Percentiles rank a stretch among this genome's conserved stretches.
phyloP scores from a whole-genome alignment of 2,888 invertebrate species.

The Leptopilina syphax region DNA sequence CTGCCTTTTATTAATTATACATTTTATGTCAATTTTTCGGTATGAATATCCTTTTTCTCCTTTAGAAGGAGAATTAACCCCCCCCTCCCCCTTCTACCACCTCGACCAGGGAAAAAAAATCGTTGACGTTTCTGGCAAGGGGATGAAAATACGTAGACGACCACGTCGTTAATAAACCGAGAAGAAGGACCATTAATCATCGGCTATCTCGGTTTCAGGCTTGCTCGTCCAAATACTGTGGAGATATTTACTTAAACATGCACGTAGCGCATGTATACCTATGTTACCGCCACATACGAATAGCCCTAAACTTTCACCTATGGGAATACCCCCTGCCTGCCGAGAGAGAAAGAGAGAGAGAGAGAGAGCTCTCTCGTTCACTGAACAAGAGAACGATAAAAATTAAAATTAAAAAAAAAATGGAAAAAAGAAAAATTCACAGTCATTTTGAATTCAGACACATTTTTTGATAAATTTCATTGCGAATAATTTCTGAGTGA shows the following conservation, averaged over 20 bases:
- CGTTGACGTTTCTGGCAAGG: conserved; percentile 19
- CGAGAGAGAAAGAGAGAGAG: too few relatives aligned
- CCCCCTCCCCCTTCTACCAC: too few relatives aligned
- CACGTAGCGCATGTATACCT: conserved; percentile 47
- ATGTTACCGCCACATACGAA: conserved; percentile 22
- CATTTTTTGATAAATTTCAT: too few relatives aligned
- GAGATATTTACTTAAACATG: conserved; percentile 65
- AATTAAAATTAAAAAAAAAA: not conserved
- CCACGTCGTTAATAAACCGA: conserved; percentile 69
- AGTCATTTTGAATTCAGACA: conserved; percentile 5
- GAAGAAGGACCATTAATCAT: conserved; percentile 71
- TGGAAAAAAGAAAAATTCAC: conserved; percentile 26
- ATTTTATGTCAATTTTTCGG: too few relatives aligned
- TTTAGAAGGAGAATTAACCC: too few relatives aligned
- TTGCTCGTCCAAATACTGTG: conserved; percentile 64
- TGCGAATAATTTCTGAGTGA: not conserved
- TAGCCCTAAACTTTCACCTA: conserved; percentile 16
- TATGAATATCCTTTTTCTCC: not conserved
- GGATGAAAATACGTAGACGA: conserved; percentile 51
- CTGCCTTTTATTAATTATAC: too few relatives aligned
- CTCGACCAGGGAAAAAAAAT: not conserved
- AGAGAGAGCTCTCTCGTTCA: not conserved
- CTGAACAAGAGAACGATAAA: conserved; percentile 13
- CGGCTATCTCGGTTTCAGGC: conserved; percentile 63
- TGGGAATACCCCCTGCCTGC: not conserved